Evolutionary conservation across 2,113 vertebrate genomes (phyloP), one percentile per base, ranked within the genome.

Genomic region (Cyrtonyx montezumae): DNA sequence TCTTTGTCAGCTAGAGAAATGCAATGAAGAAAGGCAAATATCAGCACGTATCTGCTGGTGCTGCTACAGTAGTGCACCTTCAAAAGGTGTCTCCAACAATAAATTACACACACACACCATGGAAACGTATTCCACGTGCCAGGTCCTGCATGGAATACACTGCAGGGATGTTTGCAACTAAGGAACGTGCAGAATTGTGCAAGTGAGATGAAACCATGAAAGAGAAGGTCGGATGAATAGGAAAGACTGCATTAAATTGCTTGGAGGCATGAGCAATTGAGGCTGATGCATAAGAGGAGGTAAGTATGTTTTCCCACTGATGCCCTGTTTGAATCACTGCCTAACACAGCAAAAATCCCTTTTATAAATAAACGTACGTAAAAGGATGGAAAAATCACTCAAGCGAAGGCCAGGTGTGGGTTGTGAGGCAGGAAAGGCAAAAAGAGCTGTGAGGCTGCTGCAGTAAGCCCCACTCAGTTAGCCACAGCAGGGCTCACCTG

Each of bases 111-210:
- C 37, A n/a, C 34, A 36, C 37, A 3, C 43, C 40, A 40, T 8
- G 25, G 3, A 17, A 77, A 43, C 1, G 37, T 23, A 34, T 51
- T 37, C 45, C 0, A 4, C 5, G 45, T 13, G 53, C 1, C 74
- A 36, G 49, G 69, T 16, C 32, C 51, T 1, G 56, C 15, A 5
- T 1, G 23, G 63, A 42, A 43, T 0, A 4, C 16, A 5, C 43
- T 8, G 48, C 55, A 18, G 32, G 45, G 13, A 17, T 19, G 42
- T 8, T 16, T 37, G 68, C 63, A 70, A 21, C 0, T 1, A 18
- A 18, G 14, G 30, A 20, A 55, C 1, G 0, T 30, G 7, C 3
- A 6, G 81, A 15, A 46, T 1, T 10, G 56, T 49, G 66, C 15
- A 22, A 19, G 34, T 8, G 61, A 46, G 69, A 55, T 36, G 30